Conservation (phyloP, 1,140 invertebrate species). For the Penaeus vannamei region DNA sequence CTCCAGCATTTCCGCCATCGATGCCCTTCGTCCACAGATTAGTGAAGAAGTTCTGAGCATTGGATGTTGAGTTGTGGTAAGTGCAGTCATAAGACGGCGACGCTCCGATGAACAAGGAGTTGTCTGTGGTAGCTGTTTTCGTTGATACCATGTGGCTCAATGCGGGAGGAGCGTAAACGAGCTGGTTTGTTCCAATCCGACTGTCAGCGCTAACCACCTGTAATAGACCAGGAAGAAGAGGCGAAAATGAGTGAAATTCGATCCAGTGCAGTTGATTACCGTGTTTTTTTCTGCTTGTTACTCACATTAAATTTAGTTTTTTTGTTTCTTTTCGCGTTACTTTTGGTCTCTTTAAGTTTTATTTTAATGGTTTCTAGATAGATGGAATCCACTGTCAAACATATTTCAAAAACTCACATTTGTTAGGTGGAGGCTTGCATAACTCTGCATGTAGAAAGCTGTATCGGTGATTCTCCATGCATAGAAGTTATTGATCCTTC, state of each 20-base stretch:
- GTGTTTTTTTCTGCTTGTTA: not conserved
- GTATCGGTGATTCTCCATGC: conserved; percentile 42
- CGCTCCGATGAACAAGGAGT: conserved; percentile 11
- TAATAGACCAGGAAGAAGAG: no score
- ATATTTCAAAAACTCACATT: conserved; percentile 18
- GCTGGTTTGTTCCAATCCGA: not conserved
- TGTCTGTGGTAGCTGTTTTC: not conserved
- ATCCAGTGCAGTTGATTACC: no score
- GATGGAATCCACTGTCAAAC: not conserved
- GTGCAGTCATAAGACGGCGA: not conserved
- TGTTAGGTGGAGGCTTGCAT: conserved; percentile 19
- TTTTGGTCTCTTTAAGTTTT: no score
- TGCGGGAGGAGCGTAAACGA: not conserved
- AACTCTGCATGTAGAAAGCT: conserved; percentile 48
- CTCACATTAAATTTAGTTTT: no score
- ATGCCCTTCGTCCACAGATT: not conserved
- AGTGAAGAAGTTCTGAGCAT: not conserved
- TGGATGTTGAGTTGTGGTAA: not conserved
- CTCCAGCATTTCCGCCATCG: conserved; percentile 1
- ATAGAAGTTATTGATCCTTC: conserved; percentile 40
- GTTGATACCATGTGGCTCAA: not conserved
- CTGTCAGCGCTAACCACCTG: not conserved
- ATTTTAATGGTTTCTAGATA: no score
- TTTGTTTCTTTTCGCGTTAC: no score
- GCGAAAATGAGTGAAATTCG: no score